Evolutionary conservation across 2,888 invertebrate genomes (phyloP).

Genomic region (Tipula unca): DNA sequence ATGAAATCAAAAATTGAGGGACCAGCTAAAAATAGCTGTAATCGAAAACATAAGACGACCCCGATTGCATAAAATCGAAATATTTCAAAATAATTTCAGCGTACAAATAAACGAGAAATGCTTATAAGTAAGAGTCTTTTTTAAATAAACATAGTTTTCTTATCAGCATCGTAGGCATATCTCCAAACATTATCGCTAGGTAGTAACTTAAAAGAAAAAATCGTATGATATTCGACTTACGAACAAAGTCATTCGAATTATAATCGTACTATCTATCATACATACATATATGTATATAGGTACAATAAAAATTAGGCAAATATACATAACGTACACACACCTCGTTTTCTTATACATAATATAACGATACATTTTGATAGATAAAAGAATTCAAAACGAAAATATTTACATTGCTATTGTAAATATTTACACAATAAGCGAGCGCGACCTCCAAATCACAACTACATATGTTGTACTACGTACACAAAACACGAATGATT

Average conservation of each 20-base stretch:
- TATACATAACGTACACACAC: not conserved
- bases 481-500: not conserved
- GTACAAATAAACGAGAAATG: not conserved
- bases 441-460: not conserved
- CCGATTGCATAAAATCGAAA: not conserved
- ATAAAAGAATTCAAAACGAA: not conserved
- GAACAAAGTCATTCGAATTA: not conserved
- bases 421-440: not conserved
- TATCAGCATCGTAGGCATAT: not conserved
- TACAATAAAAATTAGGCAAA: not conserved
- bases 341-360: not conserved
- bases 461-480: not conserved
- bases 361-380: not conserved
- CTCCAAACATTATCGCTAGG: not conserved
- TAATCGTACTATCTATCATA: not conserved
- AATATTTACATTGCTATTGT: not conserved
- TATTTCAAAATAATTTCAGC: not conserved
- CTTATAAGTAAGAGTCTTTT: not conserved
- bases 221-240: not conserved
- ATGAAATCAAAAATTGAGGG: no score
- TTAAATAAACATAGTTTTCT: not conserved
- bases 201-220: not conserved
- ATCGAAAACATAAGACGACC: not conserved
- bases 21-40: not conserved
- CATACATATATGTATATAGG: not conserved